These are phyloP conservation scores for Leptodactylus fallax DNA, from an alignment of 2,797 vertebrate genomes.

Conservation along the genomic window DNA sequence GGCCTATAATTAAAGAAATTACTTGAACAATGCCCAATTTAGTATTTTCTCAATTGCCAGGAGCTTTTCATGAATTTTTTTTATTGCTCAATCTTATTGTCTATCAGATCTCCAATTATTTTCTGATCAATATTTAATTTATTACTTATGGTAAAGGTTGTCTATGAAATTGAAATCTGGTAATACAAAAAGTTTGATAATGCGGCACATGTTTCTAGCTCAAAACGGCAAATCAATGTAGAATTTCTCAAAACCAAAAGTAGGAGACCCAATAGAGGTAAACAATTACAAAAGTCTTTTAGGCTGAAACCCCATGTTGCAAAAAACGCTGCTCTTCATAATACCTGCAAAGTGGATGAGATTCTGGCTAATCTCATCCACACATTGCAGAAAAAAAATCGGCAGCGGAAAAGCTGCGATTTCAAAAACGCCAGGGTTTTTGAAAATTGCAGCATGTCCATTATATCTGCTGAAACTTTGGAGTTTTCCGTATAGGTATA, in stretches of 20 bases:
- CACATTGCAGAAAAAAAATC: too few relatives aligned
- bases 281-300: too few relatives aligned
- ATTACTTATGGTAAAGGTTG: neutral
- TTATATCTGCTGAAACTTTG: too few relatives aligned
- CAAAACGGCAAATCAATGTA: neutral
- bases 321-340: too few relatives aligned
- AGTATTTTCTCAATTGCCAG: slow-evolving; percentile 61
- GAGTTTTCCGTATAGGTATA: too few relatives aligned
- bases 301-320: too few relatives aligned
- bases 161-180: neutral
- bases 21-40: slow-evolving; percentile 71
- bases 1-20: slow-evolving; percentile 73
- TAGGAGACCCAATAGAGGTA: neutral
- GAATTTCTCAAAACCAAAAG: neutral
- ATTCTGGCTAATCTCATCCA: too few relatives aligned
- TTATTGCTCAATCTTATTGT: slow-evolving; percentile 32
- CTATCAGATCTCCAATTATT: neutral
- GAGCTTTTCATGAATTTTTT: slow-evolving; percentile 61
- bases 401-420: too few relatives aligned
- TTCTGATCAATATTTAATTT: neutral
- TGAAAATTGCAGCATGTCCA: too few relatives aligned
- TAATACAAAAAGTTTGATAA: neutral
- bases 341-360: too few relatives aligned
- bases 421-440: too few relatives aligned
- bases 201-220: neutral